Base-by-base conservation (phyloP, 2,797 vertebrate species). In the Tolypeutes matacus region DNA sequence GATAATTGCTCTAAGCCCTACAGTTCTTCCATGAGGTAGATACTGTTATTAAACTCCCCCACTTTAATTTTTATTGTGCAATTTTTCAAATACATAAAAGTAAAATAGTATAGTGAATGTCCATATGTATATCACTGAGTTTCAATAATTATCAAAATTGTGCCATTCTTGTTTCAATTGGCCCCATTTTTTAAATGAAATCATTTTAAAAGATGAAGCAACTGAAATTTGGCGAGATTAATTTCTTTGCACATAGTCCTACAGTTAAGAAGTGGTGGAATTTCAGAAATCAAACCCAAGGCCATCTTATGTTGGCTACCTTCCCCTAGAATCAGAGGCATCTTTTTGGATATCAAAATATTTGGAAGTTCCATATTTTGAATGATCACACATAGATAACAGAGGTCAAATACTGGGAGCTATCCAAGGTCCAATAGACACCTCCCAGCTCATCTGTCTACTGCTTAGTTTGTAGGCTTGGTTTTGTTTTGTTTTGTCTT, bases 31-130 rank as follows among this genome's bases (percentile, higher is more conserved):
- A 72, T 18, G 7, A 88, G 49, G 23, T 76, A 62, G 80, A 65
- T 62, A 76, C 49, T 72, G 67, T 95, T 95, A 31, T 96, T 31
- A 84, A 87, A 95, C 18, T 73, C 39, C 29, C 34, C 58, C 42
- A 34, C 25, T 69, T 80, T 91, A 56, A 80, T 25, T 84, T 84
- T 90, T 92, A 62, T 86, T 87, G 58, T 73, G 67, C 5, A 89
- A n/a, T 89, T 60, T 31, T 95, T 58, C 58, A 60, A 70, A 51
- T 3, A 12, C 7, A 70, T 75, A 67, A 81, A 73, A 94, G 15
- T 49, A 87, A 25, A 91, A 23, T 69, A 76, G 36, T 20, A 25
- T 27, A 60, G 53, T 72, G 11, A 88, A 67, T 67, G 46, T 17
- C 67, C 42, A 20, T 62, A 31, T 73, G 29, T 76, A 64, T 91